Conservation (phyloP, 1,140 invertebrate genomes). For the Penaeus indicus region DNA sequence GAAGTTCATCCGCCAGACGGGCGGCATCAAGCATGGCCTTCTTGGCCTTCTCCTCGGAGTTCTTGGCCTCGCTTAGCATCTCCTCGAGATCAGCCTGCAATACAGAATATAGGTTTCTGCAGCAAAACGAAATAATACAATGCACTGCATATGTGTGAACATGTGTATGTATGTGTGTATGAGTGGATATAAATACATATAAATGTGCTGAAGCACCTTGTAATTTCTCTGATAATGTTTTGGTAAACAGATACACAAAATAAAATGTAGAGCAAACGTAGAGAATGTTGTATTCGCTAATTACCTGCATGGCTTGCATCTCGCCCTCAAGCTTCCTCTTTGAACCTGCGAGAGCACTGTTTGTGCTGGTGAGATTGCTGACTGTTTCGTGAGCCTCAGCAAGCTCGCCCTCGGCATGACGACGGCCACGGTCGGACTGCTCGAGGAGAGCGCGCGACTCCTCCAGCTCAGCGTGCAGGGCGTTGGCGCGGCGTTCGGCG, state of each 20-base stretch:
- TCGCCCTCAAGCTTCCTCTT: conserved; percentile 50
- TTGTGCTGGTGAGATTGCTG: conserved; percentile 70
- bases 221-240: too few species aligned
- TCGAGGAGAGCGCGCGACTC: conserved; percentile 48
- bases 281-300: not conserved
- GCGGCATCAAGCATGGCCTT: conserved; percentile 53
- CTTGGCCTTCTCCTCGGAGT: conserved; percentile 53
- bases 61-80: conserved; percentile 43
- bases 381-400: conserved; percentile 75
- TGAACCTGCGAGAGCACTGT: not conserved
- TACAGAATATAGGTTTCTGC: not conserved
- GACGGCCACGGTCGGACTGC: conserved; percentile 46
- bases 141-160: too few species aligned
- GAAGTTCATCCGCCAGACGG: conserved; percentile 47
- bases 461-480: conserved; percentile 34
- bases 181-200: too few species aligned
- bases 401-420: conserved; percentile 75
- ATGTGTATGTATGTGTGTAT: too few species aligned
- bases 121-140: too few species aligned
- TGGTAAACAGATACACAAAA: too few species aligned
- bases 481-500: conserved; percentile 43
- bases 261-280: too few species aligned
- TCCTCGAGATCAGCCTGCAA: conserved; percentile 42
- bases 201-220: too few species aligned
- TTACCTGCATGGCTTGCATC: conserved; percentile 35